Base-by-base conservation (phyloP, 1,140 invertebrate species). In the Capitella teleta region DNA sequence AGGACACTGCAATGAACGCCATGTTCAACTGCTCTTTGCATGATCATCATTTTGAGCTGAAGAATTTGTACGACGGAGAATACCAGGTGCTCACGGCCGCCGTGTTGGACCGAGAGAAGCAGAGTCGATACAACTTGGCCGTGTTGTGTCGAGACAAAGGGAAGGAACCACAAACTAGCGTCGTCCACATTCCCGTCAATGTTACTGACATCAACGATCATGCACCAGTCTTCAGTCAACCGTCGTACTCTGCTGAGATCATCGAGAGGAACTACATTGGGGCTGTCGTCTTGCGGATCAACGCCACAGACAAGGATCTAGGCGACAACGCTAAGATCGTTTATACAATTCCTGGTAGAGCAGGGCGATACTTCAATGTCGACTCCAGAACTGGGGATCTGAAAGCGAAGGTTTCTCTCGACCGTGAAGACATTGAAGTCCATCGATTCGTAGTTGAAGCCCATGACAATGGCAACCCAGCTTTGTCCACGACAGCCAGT, bases 161-260 rank as follows among this genome's bases (percentile, higher is more conserved):
- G 1, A 40, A 43, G 1, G 60, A 65, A 6, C 86, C 86, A 1
- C 86, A 88, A 62, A 89, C 85, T 58, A 86, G 86, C 54, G 83
- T 87, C 5, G 85, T 93, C 1, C 83, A 82, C 16, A 83, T 97
- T 1, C 83, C 83, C 60, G 84, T 97, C 32, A 80, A 86, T 59
- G 82, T 98, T 12, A 76, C 82, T 14, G 93, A 98, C 67, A 82
- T 86, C 0, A 98, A 98, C 66, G 93, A 98, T 68, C 91, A 96
- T 68, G 68, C 85, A 3, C 92, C 91, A 0, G 78, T 81, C 57
- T 92, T 98, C 64, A 68, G 82, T 5, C 78, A 85, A 41, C 62
- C 78, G 0, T 74, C 80, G 14, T 96, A 94, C 56, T 72, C 80
- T 16, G 61, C 59, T 16, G 59, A 54, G 21, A 47, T 67, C 18